Conservation (phyloP, 2,113 vertebrate species). For the Amphilophus citrinellus region DNA sequence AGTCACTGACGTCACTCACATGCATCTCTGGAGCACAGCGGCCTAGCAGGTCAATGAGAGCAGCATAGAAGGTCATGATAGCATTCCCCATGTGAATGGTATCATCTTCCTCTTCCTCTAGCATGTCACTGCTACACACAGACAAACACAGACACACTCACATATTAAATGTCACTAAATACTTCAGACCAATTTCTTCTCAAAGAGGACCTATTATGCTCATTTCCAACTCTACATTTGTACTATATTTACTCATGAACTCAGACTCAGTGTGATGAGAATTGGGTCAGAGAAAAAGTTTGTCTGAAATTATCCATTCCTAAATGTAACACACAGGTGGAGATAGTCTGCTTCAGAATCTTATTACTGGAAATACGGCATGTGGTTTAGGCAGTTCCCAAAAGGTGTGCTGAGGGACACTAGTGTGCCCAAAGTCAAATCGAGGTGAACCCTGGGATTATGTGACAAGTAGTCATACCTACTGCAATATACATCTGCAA, state of each 20-base stretch:
- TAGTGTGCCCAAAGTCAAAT: neutral
- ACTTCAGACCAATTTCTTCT: neutral
- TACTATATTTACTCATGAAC: neutral
- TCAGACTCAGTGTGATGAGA: neutral
- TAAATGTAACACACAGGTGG: neutral
- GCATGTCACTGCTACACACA: constrained; percentile 79
- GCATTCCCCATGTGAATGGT: constrained; percentile 97
- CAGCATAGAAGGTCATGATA: constrained; percentile 97
- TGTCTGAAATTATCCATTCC: neutral
- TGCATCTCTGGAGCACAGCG: constrained; percentile 98
- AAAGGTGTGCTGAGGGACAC: neutral
- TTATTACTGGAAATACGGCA: neutral
- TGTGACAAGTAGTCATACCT: neutral
- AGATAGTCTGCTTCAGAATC: neutral
- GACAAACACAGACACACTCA: constrained; percentile 21
- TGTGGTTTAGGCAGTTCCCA: neutral
- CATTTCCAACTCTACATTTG: neutral
- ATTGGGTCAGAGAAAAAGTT: neutral
- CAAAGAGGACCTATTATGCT: neutral
- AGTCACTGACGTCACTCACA: constrained; percentile 82
- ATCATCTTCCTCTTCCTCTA: constrained; percentile 92
- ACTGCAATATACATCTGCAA: neutral
- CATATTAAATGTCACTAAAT: neutral
- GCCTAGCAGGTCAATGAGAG: constrained; percentile 93
- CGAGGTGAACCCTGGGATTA: neutral